Percentiles rank a stretch among this genome's conserved stretches.
Evolutionary conservation across 2,113 vertebrate genomes (phyloP).

Genomic region (Excalfactoria chinensis): DNA sequence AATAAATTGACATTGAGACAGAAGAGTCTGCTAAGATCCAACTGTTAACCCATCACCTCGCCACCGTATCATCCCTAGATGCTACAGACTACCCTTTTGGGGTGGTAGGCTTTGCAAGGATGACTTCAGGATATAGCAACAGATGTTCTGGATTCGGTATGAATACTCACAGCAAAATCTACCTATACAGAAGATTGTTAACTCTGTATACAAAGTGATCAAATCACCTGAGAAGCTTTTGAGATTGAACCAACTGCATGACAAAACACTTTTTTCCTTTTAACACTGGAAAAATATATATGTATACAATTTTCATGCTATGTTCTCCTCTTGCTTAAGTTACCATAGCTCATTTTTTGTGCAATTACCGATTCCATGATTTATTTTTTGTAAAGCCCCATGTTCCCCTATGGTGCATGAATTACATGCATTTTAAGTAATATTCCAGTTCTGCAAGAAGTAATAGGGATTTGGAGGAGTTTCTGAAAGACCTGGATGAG

Average conservation of each 20-base stretch:
- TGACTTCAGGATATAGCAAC: background rate
- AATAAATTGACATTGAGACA: background rate
- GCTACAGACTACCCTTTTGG: background rate
- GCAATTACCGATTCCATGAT: accelerated
- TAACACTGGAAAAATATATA: background rate
- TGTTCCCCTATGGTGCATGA: background rate
- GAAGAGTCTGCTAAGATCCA: background rate
- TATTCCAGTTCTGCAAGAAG: background rate
- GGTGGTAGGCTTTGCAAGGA: background rate
- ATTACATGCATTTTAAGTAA: background rate
- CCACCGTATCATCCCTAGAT: background rate
- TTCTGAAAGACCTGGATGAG: background rate
- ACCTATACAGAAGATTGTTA: background rate
- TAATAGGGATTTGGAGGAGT: background rate
- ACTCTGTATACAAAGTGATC: background rate
- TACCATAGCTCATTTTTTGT: background rate
- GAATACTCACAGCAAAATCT: background rate
- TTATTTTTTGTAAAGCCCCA: background rate
- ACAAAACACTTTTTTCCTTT: background rate
- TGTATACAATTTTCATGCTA: background rate
- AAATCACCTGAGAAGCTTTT: background rate
- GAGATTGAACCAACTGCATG: background rate
- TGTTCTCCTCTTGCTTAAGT: background rate
- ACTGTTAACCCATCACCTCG: too few species aligned
- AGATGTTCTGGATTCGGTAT: background rate